A percentile compares a stretch with the other conserved stretches of the same genome.
phyloP scores from a whole-genome alignment of 2,797 vertebrate species.

The Peromyscus attwateri region DNA sequence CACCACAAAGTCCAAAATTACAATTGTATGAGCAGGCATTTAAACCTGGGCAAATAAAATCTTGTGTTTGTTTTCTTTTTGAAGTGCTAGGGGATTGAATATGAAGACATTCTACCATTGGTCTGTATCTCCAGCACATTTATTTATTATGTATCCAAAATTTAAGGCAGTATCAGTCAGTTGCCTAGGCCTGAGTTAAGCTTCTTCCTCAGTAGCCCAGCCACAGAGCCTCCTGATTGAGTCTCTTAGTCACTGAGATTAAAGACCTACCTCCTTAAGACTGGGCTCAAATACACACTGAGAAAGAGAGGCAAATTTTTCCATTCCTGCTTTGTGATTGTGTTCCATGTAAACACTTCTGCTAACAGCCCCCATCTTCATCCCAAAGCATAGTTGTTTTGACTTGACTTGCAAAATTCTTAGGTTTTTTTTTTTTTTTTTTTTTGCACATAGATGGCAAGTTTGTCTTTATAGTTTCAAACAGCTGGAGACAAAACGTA shows the following conservation, averaged over 20 bases:
- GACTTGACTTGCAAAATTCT: background rate
- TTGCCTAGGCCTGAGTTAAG: background rate
- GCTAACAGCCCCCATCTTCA: background rate
- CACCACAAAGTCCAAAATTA: background rate
- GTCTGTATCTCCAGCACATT: background rate
- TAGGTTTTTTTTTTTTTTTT: background rate
- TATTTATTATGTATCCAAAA: background rate
- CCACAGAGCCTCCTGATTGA: background rate
- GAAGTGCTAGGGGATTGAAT: background rate
- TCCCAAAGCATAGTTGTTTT: background rate
- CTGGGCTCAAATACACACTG: background rate
- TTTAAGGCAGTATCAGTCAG: background rate
- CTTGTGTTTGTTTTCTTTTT: background rate
- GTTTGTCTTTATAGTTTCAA: conserved; percentile 13
- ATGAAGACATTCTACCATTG: background rate
- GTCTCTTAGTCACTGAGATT: background rate
- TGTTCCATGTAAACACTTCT: background rate
- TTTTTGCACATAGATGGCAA: background rate
- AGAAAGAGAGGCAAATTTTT: background rate
- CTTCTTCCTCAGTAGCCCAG: background rate
- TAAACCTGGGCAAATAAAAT: background rate
- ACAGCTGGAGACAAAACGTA: background rate
- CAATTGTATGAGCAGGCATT: background rate
- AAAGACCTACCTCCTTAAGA: background rate
- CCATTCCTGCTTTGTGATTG: background rate